Conservation (phyloP, 2,888 invertebrate species). For the Alloscopus bannaensis region DNA sequence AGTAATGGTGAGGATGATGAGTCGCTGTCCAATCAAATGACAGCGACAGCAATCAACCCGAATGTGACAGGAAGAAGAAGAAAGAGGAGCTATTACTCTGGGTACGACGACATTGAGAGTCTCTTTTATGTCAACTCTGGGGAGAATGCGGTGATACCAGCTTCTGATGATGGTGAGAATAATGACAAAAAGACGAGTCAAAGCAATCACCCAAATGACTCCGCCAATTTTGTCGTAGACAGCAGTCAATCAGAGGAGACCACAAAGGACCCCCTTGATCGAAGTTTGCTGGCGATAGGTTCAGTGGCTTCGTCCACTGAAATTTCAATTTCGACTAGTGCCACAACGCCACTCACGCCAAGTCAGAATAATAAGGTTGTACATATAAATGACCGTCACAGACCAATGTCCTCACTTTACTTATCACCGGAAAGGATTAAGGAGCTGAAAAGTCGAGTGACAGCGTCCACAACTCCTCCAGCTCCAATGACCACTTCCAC, state of each 20-base stretch:
- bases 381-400: slow-evolving; percentile 55
- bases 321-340: slow-evolving; percentile 19
- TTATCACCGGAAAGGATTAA: slow-evolving; percentile 47
- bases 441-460: slow-evolving; percentile 53
- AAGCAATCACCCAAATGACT: background rate
- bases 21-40: slow-evolving; percentile 26
- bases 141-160: slow-evolving; percentile 48
- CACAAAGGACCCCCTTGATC: slow-evolving; percentile 27
- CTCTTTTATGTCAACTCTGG: slow-evolving; percentile 53
- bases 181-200: slow-evolving; percentile 21
- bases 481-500: slow-evolving; percentile 28
- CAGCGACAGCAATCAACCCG: slow-evolving; percentile 10
- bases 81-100: slow-evolving; percentile 45
- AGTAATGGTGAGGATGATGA: too few relatives aligned
- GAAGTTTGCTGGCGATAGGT: slow-evolving; percentile 15
- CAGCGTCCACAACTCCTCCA: slow-evolving; percentile 26
- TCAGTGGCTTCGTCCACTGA: slow-evolving; percentile 26
- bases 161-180: too few relatives aligned
- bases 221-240: background rate
- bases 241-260: slow-evolving; percentile 14
- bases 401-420: slow-evolving; percentile 45
- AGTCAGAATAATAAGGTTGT: slow-evolving; percentile 61
- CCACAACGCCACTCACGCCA: slow-evolving; percentile 26
- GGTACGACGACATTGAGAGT: slow-evolving; percentile 31
- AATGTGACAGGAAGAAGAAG: slow-evolving; percentile 27